phyloP scores from a whole-genome alignment of 2,888 invertebrate genomes.

The Tiliacea citrago region DNA sequence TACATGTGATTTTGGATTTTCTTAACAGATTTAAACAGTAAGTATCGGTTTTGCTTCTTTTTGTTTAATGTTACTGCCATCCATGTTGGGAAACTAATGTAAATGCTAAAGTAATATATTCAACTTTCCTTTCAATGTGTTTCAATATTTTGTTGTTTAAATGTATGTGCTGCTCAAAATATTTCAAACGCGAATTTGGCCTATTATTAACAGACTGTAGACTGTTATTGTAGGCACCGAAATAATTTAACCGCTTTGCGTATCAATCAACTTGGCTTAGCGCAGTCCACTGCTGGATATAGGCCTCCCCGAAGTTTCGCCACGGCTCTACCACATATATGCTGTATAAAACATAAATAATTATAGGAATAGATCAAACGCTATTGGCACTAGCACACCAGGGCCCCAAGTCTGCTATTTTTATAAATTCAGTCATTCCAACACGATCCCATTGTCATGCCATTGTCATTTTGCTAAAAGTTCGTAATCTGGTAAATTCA shows the following conservation, averaged over 20 bases:
- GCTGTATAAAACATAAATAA: neutral
- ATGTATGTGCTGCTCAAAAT: neutral
- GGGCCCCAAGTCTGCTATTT: too few species aligned
- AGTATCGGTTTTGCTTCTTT: slow-evolving; percentile 30
- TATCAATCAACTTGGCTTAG: neutral
- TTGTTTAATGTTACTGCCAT: neutral
- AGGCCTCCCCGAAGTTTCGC: neutral
- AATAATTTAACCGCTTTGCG: slow-evolving; percentile 21
- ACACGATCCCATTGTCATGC: too few species aligned
- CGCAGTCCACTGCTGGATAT: too few species aligned
- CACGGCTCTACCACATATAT: neutral
- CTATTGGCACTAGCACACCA: neutral
- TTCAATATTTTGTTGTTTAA: slow-evolving; percentile 11
- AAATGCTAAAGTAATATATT: slow-evolving; percentile 22
- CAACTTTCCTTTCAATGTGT: slow-evolving; percentile 10
- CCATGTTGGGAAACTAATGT: neutral
- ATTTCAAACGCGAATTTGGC: slow-evolving; percentile 15
- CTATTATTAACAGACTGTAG: neutral
- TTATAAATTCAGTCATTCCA: too few species aligned
- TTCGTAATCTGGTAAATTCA: too few species aligned
- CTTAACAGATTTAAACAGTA: slow-evolving; percentile 49
- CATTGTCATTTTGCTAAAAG: too few species aligned
- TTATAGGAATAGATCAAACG: neutral
- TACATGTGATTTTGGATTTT: slow-evolving; percentile 55
- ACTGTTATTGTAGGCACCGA: neutral